Base-by-base conservation (phyloP, 2,113 vertebrate genomes). In the Carassius gibelio region DNA sequence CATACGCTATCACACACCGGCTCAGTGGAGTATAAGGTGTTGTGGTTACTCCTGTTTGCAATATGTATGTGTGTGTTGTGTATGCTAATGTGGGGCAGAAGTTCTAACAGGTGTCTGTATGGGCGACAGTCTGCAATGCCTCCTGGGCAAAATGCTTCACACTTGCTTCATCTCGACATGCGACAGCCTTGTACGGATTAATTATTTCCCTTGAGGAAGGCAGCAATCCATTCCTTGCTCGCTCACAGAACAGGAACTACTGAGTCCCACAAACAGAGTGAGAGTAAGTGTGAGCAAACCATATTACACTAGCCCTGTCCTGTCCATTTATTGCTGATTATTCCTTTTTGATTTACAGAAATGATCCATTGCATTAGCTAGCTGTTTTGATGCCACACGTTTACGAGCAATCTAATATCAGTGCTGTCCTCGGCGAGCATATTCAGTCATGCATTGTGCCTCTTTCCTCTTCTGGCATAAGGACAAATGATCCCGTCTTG, bases 141-240 rank as follows among this genome's bases (percentile, higher is more conserved):
- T 94, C 93, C 93, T 94, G 93, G 94, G 94, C 92, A 93, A 92
- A 94, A 95, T 92, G 93, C 93, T 94, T 94, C 93, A 93, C 93
- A 94, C 93, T 94, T 88, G 91, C 93, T 92, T 93, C 92, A 92
- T 93, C 92, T 92, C 92, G 90, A 94, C 93, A 94, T 93, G 92
- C 91, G 75, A 94, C 93, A 94, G 92, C 93, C 91, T 93, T 93
- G 92, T 93, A 94, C 93, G 92, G 93, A 94, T 95, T 94, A 94
- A 95, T 94, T 94, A 95, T 94, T 94, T 92, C 93, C 93, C 93
- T 88, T 75, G 92, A 91, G 93, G 92, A 92, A 81, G 38, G 78
- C 69, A 84, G 50, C 48, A 57, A 62, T 82, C 72, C 64, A 13
- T 84, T 85, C 69, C 52, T 19, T 30, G 21, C 55, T 48, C 10